Percentiles rank a stretch among this genome's conserved stretches.
Conservation (phyloP, 2,797 vertebrate species). For the Artibeus lituratus region DNA sequence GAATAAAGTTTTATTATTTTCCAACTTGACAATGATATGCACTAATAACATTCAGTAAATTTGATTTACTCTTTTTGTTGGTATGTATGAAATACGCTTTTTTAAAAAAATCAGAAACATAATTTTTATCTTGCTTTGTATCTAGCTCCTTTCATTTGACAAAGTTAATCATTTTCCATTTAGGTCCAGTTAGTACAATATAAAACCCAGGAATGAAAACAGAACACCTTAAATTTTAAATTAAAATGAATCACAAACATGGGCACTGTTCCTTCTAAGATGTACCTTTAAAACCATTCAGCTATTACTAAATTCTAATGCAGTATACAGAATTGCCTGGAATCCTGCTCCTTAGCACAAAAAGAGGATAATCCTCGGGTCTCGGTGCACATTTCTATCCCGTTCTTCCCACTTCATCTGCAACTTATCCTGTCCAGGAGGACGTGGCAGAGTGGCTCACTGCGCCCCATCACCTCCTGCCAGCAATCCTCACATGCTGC, state of each 20-base stretch:
- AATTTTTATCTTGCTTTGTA: not conserved
- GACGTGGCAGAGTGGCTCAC: rapidly evolving
- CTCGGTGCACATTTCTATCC: not conserved
- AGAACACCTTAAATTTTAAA: conserved; percentile 14
- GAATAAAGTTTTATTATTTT: not conserved
- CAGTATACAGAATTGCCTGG: not conserved
- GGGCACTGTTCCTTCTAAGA: not conserved
- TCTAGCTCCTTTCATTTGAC: not conserved
- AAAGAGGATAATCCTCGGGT: not conserved
- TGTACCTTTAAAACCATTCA: not conserved
- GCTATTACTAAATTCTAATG: not conserved
- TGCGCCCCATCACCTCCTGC: not conserved
- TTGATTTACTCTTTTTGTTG: not conserved
- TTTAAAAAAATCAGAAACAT: not conserved
- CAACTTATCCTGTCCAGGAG: not conserved
- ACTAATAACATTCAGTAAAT: not conserved
- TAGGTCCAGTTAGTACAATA: not conserved
- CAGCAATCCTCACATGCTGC: not conserved
- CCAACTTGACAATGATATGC: not conserved
- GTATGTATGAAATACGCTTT: not conserved
- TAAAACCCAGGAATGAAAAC: conserved; percentile 23
- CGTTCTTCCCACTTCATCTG: not conserved
- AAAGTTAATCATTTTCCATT: not conserved
- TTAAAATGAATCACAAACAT: not conserved
- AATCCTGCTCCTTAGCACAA: not conserved